These are phyloP conservation scores for Hemicentrotus pulcherrimus DNA, from an alignment of 35 echinoderm and acorn worm genomes.

Conservation along the genomic window DNA sequence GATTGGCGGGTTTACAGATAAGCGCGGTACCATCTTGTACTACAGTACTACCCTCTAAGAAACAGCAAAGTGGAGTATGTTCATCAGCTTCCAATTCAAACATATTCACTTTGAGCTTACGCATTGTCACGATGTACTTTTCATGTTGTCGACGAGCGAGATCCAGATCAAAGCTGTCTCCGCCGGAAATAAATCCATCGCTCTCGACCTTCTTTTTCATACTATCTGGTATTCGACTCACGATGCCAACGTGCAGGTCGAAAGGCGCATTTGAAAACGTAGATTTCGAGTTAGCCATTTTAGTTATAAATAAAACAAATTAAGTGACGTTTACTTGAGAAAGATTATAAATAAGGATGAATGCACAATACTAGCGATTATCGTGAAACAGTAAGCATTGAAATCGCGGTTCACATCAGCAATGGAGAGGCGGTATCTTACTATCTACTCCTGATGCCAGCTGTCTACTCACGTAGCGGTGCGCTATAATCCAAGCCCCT, in stretches of 20 bases:
- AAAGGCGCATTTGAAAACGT: slow-evolving; percentile 56
- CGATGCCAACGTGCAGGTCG: slow-evolving; percentile 71
- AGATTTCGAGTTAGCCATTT: slow-evolving; percentile 22
- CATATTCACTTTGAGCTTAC: slow-evolving; percentile 91
- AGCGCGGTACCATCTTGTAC: slow-evolving; percentile 82
- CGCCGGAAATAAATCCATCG: slow-evolving; percentile 59
- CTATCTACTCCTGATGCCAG: not conserved
- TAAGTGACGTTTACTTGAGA: not conserved
- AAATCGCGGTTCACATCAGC: not conserved
- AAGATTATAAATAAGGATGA: not conserved
- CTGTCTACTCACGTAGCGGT: not conserved
- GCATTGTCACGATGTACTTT: slow-evolving; percentile 83
- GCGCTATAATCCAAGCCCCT: not conserved
- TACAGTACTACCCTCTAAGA: slow-evolving; percentile 72
- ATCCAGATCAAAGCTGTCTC: slow-evolving; percentile 77
- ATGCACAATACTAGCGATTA: not conserved
- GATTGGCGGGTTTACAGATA: slow-evolving; percentile 73
- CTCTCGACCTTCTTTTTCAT: slow-evolving; percentile 54
- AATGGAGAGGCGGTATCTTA: not conserved
- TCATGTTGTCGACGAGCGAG: slow-evolving; percentile 84
- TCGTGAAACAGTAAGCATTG: not conserved
- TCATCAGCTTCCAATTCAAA: slow-evolving; percentile 85
- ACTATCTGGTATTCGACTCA: slow-evolving; percentile 89
- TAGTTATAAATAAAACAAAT: not conserved
- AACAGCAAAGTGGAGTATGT: slow-evolving; percentile 69